Evolutionary conservation across 2,797 vertebrate genomes (phyloP), one percentile per base, ranked within the genome.

Genomic region (Oceanodroma leucorhoa): DNA sequence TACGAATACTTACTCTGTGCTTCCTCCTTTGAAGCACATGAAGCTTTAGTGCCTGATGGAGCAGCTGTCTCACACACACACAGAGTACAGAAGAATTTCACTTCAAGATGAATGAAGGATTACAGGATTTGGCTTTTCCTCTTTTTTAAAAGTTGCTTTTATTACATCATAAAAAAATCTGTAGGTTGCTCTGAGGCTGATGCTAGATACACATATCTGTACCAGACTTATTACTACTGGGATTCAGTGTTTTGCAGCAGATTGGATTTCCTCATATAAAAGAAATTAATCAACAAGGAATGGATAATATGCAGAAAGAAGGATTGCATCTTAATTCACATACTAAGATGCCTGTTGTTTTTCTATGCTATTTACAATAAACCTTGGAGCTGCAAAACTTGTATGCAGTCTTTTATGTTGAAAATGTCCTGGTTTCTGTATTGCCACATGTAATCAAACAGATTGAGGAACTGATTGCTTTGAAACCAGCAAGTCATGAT

Each of bases 201-300:
- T 77, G 75, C 14, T 58, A 85, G 73, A 87, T 72, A 61, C 10
- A 69, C 55, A 24, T 50, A 80, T 71, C 62, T 51, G 46, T n/a
- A 60, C 58, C 65, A 70, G 71, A 70, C 29, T 82, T 79, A 82
- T 14, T 82, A 51, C 62, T 51, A 20, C 58, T 78, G 88, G 80
- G 77, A 84, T 79, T 89, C 72, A 29, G 58, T 27, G 27, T 32
- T 87, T n/a, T 43, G 75, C 22, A 5, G 69, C 72, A 91, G 75
- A 82, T 26, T 66, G 51, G 46, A 85, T 84, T 95, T 93, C 58
- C 62, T 93, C 0, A 0, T 61, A 36, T 45, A 80, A 94, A 93
- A 85, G n/a, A 95, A 92, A 95, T 82, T 72, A 78, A 94, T 92
- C 90, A 88, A 53, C 66, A 87, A 79, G 85, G 43, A 94, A 48